Evolutionary conservation across 1,140 invertebrate genomes (phyloP).

Genomic region (Brachionus rubens): DNA sequence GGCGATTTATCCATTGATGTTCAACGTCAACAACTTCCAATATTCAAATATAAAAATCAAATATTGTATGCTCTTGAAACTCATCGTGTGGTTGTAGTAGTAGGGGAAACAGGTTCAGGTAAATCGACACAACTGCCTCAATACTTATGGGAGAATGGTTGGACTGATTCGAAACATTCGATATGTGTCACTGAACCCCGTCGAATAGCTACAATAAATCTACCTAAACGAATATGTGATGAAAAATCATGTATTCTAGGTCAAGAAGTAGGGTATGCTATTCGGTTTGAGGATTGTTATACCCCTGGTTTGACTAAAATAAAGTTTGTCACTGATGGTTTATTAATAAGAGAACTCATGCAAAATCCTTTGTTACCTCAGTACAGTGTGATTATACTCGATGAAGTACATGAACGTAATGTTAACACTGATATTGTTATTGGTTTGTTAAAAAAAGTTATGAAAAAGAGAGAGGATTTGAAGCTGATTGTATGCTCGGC

Average conservation of each 20-base stretch:
- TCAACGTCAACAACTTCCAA: conserved; percentile 41
- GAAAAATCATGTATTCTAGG: conserved; percentile 77
- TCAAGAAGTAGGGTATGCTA: conserved; percentile 82
- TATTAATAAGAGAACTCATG: conserved; percentile 89
- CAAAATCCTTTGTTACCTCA: conserved; percentile 81
- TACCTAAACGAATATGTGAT: conserved; percentile 83
- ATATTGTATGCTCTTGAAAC: conserved; percentile 41
- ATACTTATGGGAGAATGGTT: conserved; percentile 86
- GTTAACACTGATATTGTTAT: conserved; percentile 88
- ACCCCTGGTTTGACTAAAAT: conserved; percentile 68
- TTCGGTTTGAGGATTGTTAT: conserved; percentile 81
- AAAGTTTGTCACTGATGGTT: conserved; percentile 91
- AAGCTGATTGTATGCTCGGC: conserved; percentile 87
- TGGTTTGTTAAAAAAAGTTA: conserved; percentile 87
- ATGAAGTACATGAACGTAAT: conserved; percentile 92
- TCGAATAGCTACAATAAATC: conserved; percentile 78
- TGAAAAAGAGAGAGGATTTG: conserved; percentile 76
- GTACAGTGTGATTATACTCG: conserved; percentile 84
- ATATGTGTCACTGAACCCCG: conserved; percentile 87
- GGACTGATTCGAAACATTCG: conserved; percentile 65
- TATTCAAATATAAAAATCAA: conserved; percentile 29
- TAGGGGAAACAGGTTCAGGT: conserved; percentile 43
- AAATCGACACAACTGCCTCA: conserved; percentile 59
- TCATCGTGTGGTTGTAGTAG: conserved; percentile 29
- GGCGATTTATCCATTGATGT: conserved; percentile 34